These are phyloP conservation scores for Rhabdomys pumilio DNA, from an alignment of 2,797 vertebrate species.

Conservation along the genomic window DNA sequence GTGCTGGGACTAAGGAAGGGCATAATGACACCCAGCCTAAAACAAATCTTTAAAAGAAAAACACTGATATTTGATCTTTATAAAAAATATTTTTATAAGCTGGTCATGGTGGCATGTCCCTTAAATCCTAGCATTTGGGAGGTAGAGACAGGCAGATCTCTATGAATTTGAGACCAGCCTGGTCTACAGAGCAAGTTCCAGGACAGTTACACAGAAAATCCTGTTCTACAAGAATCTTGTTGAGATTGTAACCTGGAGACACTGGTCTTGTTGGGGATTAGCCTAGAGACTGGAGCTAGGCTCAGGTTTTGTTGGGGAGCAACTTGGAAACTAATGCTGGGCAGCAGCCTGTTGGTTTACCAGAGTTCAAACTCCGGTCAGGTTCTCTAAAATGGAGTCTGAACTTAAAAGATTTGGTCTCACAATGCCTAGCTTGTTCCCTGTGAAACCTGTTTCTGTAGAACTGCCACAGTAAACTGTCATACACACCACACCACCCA, in stretches of 20 bases:
- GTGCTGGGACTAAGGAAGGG: not conserved
- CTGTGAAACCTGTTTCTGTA: not conserved
- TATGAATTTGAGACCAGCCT: not conserved
- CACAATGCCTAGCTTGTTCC: not conserved
- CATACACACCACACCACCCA: not conserved
- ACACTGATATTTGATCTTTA: not conserved
- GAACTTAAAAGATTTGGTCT: not conserved
- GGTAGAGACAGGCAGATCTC: not conserved
- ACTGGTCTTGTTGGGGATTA: not conserved
- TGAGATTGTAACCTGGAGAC: not conserved
- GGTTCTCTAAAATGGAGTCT: not conserved
- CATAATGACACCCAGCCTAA: not conserved
- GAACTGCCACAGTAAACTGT: not conserved
- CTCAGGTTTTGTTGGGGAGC: not conserved
- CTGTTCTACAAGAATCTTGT: not conserved
- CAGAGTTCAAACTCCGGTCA: not conserved
- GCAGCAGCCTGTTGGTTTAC: not conserved
- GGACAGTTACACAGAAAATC: not conserved
- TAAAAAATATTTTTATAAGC: not conserved
- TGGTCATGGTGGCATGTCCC: not conserved
- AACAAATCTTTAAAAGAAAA: not conserved
- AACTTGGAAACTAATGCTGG: not conserved
- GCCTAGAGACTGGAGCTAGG: not conserved
- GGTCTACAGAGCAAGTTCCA: not conserved
- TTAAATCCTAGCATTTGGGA: not conserved